Conservation (phyloP, 2,113 vertebrate species). For the Lampris megalopsis region DNA sequence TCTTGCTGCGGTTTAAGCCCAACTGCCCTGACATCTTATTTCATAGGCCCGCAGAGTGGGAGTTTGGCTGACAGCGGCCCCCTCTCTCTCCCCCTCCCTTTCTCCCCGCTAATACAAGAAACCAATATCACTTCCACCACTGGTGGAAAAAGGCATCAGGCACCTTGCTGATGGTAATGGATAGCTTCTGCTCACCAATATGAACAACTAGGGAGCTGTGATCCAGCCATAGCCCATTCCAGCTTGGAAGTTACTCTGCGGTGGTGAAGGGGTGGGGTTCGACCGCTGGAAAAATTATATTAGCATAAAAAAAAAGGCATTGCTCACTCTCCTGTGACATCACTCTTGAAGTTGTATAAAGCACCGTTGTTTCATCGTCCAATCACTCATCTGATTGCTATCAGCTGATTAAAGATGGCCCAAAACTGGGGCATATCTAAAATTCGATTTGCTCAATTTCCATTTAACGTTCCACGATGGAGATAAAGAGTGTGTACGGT, state of each 20-base stretch:
- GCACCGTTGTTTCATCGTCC: constrained; percentile 12
- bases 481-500: background rate
- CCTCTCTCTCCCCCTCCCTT: constrained; percentile 37
- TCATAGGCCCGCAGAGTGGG: constrained; percentile 52
- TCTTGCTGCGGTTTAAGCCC: constrained; percentile 36
- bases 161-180: constrained; percentile 70
- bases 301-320: constrained; percentile 66
- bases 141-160: constrained; percentile 64
- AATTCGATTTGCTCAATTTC: constrained; percentile 65
- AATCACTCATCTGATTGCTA: constrained; percentile 43
- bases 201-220: constrained; percentile 71
- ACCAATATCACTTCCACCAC: constrained; percentile 71
- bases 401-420: constrained; percentile 55
- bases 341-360: constrained; percentile 61
- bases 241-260: constrained; percentile 67
- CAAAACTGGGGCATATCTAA: constrained; percentile 59
- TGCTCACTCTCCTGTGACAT: constrained; percentile 69
- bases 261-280: constrained; percentile 32
- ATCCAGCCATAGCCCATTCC: constrained; percentile 59
- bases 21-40: constrained; percentile 61
- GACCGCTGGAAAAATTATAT: constrained; percentile 67
- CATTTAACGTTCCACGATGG: constrained; percentile 47
- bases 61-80: constrained; percentile 46
- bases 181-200: constrained; percentile 71
- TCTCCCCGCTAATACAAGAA: constrained; percentile 62